Evolutionary conservation across 2,113 vertebrate genomes (phyloP), one percentile per base, ranked within the genome.

Genomic region (Caloenas nicobarica): DNA sequence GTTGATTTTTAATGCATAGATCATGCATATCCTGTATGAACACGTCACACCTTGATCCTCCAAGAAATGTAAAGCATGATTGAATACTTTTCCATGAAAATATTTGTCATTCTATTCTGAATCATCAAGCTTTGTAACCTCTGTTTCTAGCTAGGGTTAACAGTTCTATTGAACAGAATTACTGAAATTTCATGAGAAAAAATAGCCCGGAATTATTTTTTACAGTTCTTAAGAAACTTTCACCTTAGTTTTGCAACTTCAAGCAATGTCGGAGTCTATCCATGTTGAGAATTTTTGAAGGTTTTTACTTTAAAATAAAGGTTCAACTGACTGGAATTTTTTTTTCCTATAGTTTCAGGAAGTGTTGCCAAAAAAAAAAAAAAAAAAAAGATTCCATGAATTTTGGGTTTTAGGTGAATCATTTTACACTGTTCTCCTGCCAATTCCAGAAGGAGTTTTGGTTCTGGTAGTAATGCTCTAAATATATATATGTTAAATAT

Each of bases 351-450:
- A 88, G n/a, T 82, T 89, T 88, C 85, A 56, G 72, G 68, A 93
- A 81, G 7, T 36, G 31, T 58, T 94, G 81, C 74, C 57, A 95
- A 84, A 88, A 95, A 60, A 84, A 71, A 36, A 64, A 34, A 29
- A 31, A 26, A 31, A 28, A 34, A 82, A 89, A 89, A 93, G 46
- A 48, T 77, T 62, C 60, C n/a, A 36, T 76, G 78, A 93, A 88
- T 97, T 89, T 94, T 58, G 60, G 50, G 54, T 51, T 97, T 94
- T 95, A 92, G 86, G 89, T 62, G 62, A 97, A 96, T 92, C 69
- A 86, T 97, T 97, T 93, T 96, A 91, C 51, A 81, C 69, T 82
- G 8, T 74, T 87, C 62, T 91, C 53, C 42, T 93, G 94, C 94
- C 97, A 97, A 1, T 86, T 95, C 62, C 70, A 83, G 68, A 93